These are phyloP conservation scores for Oreochromis niloticus DNA, from an alignment of 2,113 vertebrate species.

Conservation along the genomic window DNA sequence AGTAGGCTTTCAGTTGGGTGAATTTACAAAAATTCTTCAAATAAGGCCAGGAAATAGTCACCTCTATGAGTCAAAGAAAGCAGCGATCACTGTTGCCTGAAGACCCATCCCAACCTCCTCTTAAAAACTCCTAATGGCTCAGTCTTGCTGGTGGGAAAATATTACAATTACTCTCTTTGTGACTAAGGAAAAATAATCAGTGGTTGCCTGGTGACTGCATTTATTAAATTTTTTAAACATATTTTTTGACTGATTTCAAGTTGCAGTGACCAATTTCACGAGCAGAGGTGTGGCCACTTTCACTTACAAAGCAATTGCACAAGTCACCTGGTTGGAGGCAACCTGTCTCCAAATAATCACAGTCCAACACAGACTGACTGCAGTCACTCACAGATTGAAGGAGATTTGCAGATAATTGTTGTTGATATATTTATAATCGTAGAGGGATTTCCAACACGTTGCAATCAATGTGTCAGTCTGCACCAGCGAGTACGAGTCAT, in stretches of 20 bases:
- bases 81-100: background rate
- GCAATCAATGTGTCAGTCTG: background rate
- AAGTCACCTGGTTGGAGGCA: background rate
- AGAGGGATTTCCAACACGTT: background rate
- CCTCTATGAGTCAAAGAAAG: background rate
- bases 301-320: background rate
- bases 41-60: background rate
- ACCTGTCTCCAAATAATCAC: background rate
- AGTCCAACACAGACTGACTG: background rate
- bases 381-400: background rate
- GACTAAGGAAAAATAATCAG: background rate
- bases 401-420: background rate
- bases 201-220: background rate
- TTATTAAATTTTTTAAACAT: no score
- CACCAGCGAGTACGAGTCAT: background rate
- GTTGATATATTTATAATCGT: background rate
- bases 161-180: background rate
- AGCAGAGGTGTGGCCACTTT: background rate
- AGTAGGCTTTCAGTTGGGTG: background rate
- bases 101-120: background rate
- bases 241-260: background rate
- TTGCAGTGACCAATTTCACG: background rate
- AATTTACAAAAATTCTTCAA: background rate
- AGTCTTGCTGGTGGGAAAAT: background rate
- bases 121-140: background rate